Evolutionary conservation across 2,888 invertebrate species (phyloP).

Genomic region (Hirtodrosophila trivittata): DNA sequence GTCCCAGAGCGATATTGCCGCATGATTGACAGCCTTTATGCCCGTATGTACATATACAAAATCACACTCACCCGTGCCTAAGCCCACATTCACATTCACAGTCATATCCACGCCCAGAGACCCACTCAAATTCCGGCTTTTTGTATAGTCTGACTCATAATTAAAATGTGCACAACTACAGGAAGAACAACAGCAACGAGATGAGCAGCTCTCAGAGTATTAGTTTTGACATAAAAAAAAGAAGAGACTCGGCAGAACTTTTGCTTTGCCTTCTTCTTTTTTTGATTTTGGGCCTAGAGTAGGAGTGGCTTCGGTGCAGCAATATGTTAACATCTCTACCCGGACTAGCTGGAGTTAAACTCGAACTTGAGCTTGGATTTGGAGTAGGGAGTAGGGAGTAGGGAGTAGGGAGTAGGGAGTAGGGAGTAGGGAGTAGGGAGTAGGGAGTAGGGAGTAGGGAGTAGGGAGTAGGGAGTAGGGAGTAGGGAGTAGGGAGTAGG

Average conservation of each 20-base stretch:
- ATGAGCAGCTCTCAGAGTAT: conserved; percentile 26
- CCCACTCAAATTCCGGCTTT: conserved; percentile 13
- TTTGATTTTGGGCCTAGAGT: too few relatives aligned
- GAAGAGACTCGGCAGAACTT: too few relatives aligned
- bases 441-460: too few relatives aligned
- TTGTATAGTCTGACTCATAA: conserved; percentile 52
- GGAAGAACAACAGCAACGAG: conserved; percentile 9
- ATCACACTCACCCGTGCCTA: too few relatives aligned
- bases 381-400: not conserved
- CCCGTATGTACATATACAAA: conserved; percentile 29
- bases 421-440: too few relatives aligned
- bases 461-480: too few relatives aligned
- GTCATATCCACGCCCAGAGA: not conserved
- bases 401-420: too few relatives aligned
- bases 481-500: too few relatives aligned
- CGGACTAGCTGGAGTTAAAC: not conserved
- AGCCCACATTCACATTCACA: too few relatives aligned
- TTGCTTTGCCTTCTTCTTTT: conserved; percentile 1
- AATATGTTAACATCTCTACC: conserved; percentile 16
- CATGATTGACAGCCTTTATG: conserved; percentile 59
- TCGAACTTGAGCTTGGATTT: not conserved
- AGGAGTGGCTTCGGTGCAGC: conserved; percentile 14
- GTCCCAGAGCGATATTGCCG: conserved; percentile 47
- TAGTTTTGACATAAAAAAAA: conserved; percentile 23
- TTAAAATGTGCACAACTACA: conserved; percentile 58